Evolutionary conservation across 1,140 invertebrate species (phyloP), one percentile per base, ranked within the genome.

Genomic region (Asobara japonica): DNA sequence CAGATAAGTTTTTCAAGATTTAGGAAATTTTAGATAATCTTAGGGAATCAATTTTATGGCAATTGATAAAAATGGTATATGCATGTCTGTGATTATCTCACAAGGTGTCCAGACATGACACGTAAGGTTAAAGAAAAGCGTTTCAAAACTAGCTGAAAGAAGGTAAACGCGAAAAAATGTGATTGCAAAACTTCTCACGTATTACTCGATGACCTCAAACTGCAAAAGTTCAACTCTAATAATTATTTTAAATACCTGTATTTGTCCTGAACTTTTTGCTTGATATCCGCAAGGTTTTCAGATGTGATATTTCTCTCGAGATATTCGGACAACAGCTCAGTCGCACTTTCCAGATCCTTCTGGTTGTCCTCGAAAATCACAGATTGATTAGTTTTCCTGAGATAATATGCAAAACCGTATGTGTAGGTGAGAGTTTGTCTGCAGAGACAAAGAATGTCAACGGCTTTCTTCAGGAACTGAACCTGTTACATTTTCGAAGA

Each of bases 281-380:
- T 99, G 85, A 99, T 98, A 86, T 98, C 97, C 78, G 95, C 94
- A 77, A 99, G 90, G 90, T 99, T 98, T 88, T 98, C 97, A 79
- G 95, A 95, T 71, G 97, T 98, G 80, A 99, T 98, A 89, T 99
- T 97, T 84, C 97, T 90, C 89, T 99, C 98, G 73, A 99, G 91
- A 89, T 99, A 99, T 89, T 99, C 97, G 20, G 96, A 98, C 66
- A 99, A 89, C 76, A 93, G 96, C 90, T 99, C 98, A 6, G 97
- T 99, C 66, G 97, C 96, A 80, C 94, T 95, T 88, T 99, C 97
- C 72, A 99, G 90, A 91, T 99, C 98, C 84, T 94, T 95, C 90
- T 99, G 98, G 91, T 99, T 99, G 86, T 98, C 97, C 90, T 99
- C 97, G 90, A 99, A 99, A 82, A 99, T 98, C 85, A 97, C 95